Evolutionary conservation across 2,113 vertebrate genomes (phyloP).

Genomic region (Cephalopterus ornatus): DNA sequence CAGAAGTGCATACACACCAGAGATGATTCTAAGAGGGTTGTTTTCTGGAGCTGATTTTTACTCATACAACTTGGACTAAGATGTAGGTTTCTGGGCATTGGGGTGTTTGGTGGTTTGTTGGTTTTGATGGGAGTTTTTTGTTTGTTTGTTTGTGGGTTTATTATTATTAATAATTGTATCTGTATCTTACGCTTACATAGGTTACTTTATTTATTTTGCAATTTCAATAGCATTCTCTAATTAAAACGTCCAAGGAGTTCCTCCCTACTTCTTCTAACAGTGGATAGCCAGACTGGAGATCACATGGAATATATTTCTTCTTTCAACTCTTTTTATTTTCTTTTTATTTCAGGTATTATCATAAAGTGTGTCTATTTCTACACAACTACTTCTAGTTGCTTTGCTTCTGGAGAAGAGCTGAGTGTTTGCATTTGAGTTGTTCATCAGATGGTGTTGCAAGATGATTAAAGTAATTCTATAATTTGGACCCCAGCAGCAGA

Average conservation of each 20-base stretch:
- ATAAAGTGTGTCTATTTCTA: not conserved
- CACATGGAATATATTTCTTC: not conserved
- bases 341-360: not conserved
- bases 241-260: not conserved
- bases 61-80: not conserved
- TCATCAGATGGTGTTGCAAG: not conserved
- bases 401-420: not conserved
- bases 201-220: not conserved
- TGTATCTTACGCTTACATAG: not conserved
- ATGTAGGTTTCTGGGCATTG: not conserved
- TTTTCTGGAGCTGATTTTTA: not conserved
- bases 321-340: not conserved
- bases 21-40: not conserved
- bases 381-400: not conserved
- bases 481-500: not conserved
- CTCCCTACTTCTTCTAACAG: not conserved
- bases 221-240: not conserved
- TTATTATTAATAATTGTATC: not conserved
- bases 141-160: not conserved
- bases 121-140: not conserved
- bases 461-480: not conserved
- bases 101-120: not conserved
- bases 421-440: not conserved
- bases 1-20: not conserved
- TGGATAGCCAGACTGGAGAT: not conserved